Evolutionary conservation across 2,797 vertebrate genomes (phyloP).

Genomic region (Pangasius macronema): DNA sequence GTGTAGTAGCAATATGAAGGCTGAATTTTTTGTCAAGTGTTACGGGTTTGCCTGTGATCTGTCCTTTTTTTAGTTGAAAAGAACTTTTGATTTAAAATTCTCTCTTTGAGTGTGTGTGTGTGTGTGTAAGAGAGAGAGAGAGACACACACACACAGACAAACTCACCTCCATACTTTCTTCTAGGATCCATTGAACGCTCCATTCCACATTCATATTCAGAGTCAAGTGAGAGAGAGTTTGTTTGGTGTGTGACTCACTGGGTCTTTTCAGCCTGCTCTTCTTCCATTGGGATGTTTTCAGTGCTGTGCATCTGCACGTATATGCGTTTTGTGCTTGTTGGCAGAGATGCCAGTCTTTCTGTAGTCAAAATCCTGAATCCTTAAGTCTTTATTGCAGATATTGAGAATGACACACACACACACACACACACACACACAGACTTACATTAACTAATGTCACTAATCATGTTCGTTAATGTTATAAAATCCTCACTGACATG

Average conservation of each 20-base stretch:
- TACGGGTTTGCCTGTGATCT: background rate
- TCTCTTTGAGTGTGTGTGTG: slow-evolving; percentile 43
- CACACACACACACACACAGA: background rate
- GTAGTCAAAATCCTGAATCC: background rate
- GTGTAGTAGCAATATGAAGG: background rate
- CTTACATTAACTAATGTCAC: background rate
- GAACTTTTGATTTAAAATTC: slow-evolving; percentile 24
- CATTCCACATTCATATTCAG: slow-evolving; percentile 21
- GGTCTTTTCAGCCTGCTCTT: slow-evolving; percentile 11
- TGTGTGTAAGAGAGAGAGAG: background rate
- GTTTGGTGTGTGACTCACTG: slow-evolving; percentile 2
- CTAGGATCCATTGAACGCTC: slow-evolving; percentile 33
- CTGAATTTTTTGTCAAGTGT: background rate
- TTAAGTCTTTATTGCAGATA: background rate
- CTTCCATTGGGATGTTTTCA: background rate
- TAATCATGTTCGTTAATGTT: background rate
- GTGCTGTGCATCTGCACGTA: background rate
- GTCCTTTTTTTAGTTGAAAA: background rate
- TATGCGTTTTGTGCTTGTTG: background rate
- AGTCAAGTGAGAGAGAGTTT: background rate
- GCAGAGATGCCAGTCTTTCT: background rate
- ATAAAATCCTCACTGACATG: background rate
- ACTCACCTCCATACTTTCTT: background rate
- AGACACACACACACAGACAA: too few species aligned
- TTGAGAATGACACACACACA: background rate